Conservation (phyloP, 2,113 vertebrate species). For the Hippotragus niger region DNA sequence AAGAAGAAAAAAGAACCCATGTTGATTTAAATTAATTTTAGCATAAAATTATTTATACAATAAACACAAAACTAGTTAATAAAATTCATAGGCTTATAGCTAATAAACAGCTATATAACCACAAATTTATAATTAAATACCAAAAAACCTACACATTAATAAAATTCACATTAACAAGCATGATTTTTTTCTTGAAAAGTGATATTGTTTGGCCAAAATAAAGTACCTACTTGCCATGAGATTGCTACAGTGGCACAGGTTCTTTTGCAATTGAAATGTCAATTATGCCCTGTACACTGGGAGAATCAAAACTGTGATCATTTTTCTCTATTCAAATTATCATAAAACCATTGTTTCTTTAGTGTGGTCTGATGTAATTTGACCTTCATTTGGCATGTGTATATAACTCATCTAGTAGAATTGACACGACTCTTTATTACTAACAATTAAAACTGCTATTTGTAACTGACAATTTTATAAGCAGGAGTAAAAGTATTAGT, state of each 20-base stretch:
- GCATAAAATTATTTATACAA: background rate
- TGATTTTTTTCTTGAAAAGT: background rate
- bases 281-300: background rate
- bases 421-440: background rate
- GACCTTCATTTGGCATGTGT: background rate
- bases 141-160: background rate
- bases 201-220: background rate
- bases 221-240: background rate
- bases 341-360: background rate
- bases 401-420: background rate
- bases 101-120: background rate
- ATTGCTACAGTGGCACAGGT: background rate
- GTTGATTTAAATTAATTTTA: conserved; percentile 11
- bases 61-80: background rate
- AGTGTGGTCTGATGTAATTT: background rate
- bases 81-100: background rate
- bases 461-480: background rate
- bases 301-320: background rate
- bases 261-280: background rate
- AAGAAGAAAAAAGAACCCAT: background rate
- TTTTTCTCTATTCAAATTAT: background rate
- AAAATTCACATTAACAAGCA: background rate
- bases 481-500: background rate
- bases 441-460: background rate
- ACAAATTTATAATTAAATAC: background rate